Percentiles rank a stretch among this genome's conserved stretches.
Evolutionary conservation across 2,888 invertebrate species (phyloP).

Genomic region (Megaustenia siamemsis): DNA sequence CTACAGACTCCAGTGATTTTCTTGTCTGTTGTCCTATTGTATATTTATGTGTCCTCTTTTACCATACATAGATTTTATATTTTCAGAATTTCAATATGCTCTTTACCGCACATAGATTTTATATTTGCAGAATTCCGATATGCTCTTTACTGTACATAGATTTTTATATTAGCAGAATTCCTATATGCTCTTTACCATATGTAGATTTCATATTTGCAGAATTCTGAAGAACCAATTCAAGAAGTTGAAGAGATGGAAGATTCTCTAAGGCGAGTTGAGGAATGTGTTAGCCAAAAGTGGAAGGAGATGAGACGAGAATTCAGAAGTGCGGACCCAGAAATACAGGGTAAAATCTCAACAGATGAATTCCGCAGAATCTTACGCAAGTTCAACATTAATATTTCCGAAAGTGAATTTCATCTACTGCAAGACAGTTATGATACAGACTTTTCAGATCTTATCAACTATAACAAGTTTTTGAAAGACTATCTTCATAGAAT

Average conservation of each 20-base stretch:
- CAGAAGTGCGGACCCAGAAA: conserved; percentile 66
- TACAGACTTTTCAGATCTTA: conserved; percentile 68
- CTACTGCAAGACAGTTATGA: conserved; percentile 75
- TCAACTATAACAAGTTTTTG: conserved; percentile 78
- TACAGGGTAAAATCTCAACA: conserved; percentile 66
- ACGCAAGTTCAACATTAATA: conserved; percentile 73
- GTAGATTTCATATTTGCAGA: conserved; percentile 19
- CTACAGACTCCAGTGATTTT: no score
- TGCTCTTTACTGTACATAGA: no score
- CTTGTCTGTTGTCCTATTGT: no score
- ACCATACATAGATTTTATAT: no score
- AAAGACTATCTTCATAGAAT: conserved; percentile 45
- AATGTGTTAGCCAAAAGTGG: conserved; percentile 74
- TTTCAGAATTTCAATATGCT: no score
- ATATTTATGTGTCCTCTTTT: no score
- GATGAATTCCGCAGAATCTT: conserved; percentile 73
- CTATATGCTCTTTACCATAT: no score
- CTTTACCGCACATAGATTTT: no score
- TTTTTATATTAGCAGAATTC: no score
- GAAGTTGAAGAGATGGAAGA: conserved; percentile 52
- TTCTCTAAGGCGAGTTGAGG: conserved; percentile 68
- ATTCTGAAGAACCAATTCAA: conserved; percentile 32
- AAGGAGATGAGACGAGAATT: conserved; percentile 78
- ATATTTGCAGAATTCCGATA: no score
- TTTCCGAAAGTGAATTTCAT: conserved; percentile 77